Evolutionary conservation across 2,797 vertebrate species (phyloP).

Genomic region (Buphagus erythrorhynchus): DNA sequence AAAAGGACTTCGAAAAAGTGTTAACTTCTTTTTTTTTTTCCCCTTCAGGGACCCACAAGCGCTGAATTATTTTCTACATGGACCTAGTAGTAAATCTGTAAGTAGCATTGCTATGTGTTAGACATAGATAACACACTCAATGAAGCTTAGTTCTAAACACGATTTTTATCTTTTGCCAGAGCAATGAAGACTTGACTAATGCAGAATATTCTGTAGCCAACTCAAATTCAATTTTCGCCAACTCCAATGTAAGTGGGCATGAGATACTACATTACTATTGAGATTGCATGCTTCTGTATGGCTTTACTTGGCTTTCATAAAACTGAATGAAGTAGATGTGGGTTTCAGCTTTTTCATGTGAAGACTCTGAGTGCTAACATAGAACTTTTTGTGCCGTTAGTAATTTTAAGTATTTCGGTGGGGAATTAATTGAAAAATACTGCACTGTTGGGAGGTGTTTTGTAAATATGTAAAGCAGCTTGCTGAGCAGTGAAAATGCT

Average conservation of each 20-base stretch:
- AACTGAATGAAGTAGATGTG: not conserved
- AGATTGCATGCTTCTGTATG: not conserved
- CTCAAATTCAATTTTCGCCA: slow-evolving; percentile 91
- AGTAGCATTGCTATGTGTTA: slow-evolving; percentile 72
- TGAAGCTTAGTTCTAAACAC: slow-evolving; percentile 31
- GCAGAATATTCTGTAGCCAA: slow-evolving; percentile 91
- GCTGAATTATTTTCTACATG: slow-evolving; percentile 97
- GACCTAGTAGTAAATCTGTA: slow-evolving; percentile 95
- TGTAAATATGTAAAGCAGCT: not conserved
- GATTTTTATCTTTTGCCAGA: slow-evolving; percentile 78
- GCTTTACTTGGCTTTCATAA: not conserved
- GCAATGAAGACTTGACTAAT: slow-evolving; percentile 91
- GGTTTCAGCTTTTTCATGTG: not conserved
- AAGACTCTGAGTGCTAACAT: not conserved
- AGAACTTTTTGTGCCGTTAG: not conserved
- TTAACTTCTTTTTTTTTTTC: not conserved
- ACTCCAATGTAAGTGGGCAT: slow-evolving; percentile 85
- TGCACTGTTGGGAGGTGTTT: not conserved
- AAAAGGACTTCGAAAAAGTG: not conserved
- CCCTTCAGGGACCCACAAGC: slow-evolving; percentile 92
- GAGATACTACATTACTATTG: not conserved
- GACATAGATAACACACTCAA: no score
- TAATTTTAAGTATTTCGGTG: not conserved
- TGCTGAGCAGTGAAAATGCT: not conserved
- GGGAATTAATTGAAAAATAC: not conserved